Percentiles rank a stretch among this genome's conserved stretches.
Conservation (phyloP, 2,888 invertebrate species). For the Sympetrum striolatum region DNA sequence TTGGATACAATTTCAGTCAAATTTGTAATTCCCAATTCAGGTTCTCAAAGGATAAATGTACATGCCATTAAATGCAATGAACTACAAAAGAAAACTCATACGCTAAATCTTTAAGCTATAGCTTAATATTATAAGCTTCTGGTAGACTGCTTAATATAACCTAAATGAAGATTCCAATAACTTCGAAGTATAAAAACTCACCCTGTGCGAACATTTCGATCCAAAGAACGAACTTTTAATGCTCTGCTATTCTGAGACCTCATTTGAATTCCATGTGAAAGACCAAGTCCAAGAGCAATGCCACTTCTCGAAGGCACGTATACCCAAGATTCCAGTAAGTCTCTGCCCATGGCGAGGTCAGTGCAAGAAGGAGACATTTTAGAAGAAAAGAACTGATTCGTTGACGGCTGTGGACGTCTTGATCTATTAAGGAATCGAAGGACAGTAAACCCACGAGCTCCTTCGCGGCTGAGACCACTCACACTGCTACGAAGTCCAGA, state of each 20-base stretch:
- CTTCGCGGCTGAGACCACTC: slow-evolving; percentile 7
- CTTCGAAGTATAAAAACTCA: neutral
- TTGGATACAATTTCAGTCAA: no score
- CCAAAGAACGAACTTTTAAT: slow-evolving; percentile 23
- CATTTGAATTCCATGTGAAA: slow-evolving; percentile 19
- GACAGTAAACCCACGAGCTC: slow-evolving; percentile 14
- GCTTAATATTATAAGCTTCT: no score
- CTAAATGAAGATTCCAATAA: no score
- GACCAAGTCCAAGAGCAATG: neutral
- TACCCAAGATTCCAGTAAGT: slow-evolving; percentile 13
- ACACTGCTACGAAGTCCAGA: slow-evolving; percentile 8
- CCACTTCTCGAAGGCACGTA: neutral
- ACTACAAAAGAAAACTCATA: no score
- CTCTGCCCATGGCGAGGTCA: slow-evolving; percentile 13
- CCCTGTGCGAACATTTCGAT: slow-evolving; percentile 25
- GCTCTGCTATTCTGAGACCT: slow-evolving; percentile 27
- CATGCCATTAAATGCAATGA: no score
- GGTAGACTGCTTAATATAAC: no score
- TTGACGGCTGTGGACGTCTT: neutral
- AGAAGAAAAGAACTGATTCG: neutral
- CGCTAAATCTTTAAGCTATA: no score
- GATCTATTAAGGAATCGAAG: slow-evolving; percentile 1
- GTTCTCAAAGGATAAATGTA: no score
- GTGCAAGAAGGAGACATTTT: slow-evolving; percentile 1
- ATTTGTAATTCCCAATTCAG: no score